Percentiles rank a stretch among this genome's conserved stretches.
These are phyloP conservation scores for Oryzias dopingdopingensis DNA, from an alignment of 2,797 vertebrate species.

Conservation along the genomic window DNA sequence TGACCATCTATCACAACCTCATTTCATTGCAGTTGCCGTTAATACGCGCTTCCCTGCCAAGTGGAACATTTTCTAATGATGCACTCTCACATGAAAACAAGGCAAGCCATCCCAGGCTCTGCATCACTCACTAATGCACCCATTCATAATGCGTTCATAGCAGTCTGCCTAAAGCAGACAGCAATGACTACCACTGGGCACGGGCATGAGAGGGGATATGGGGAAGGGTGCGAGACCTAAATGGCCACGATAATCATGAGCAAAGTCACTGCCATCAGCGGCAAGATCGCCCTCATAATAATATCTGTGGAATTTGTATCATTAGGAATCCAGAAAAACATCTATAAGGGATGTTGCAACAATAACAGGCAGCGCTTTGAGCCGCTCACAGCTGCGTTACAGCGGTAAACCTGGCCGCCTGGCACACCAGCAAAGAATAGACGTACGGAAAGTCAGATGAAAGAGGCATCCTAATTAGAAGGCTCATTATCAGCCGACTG, in stretches of 20 bases:
- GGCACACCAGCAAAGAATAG: conserved; percentile 65
- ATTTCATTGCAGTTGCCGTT: conserved; percentile 85
- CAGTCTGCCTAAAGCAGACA: conserved; percentile 80
- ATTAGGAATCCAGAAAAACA: conserved; percentile 76
- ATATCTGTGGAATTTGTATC: conserved; percentile 76
- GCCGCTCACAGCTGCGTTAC: conserved; percentile 64
- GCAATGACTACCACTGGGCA: conserved; percentile 68
- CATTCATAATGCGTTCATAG: conserved; percentile 86
- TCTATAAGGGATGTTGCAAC: conserved; percentile 66
- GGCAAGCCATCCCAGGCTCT: conserved; percentile 75
- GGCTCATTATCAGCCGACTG: conserved; percentile 69
- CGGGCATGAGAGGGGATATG: conserved; percentile 61
- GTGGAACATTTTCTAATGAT: conserved; percentile 89
- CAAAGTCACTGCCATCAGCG: conserved; percentile 80
- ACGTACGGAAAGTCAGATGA: conserved; percentile 61
- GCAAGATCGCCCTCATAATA: conserved; percentile 74
- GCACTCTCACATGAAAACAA: conserved; percentile 86
- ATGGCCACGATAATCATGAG: conserved; percentile 80
- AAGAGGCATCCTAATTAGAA: conserved; percentile 72
- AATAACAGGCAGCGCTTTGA: conserved; percentile 61
- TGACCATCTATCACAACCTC: conserved; percentile 91
- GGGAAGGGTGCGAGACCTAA: conserved; percentile 72
- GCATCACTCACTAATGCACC: conserved; percentile 87
- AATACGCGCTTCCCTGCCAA: conserved; percentile 83
- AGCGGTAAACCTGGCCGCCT: conserved; percentile 58